Conservation (phyloP, 2,113 vertebrate species). For the Bubo blakistoni region DNA sequence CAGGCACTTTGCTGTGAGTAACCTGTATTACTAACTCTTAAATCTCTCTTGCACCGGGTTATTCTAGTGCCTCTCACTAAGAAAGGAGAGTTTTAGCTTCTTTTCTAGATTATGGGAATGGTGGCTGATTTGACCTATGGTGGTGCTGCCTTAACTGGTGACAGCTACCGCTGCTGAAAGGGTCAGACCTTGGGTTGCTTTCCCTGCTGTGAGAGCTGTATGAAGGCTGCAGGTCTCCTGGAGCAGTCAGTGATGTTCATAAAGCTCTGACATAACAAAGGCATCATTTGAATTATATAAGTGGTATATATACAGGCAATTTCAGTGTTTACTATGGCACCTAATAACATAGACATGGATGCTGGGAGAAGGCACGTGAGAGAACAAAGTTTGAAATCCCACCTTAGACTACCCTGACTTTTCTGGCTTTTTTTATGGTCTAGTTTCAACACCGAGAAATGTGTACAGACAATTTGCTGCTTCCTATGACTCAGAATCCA, state of each 20-base stretch:
- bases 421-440: background rate
- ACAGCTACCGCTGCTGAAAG: background rate
- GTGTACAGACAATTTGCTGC: background rate
- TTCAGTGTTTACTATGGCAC: fast-evolving
- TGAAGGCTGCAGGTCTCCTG: background rate
- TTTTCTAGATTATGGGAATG: background rate
- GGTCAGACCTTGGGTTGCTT: background rate
- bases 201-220: background rate
- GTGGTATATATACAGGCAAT: background rate
- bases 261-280: background rate
- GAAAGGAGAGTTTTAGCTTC: background rate
- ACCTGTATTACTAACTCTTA: background rate
- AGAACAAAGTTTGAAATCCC: background rate
- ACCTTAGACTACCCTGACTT: background rate
- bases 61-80: background rate
- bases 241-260: background rate
- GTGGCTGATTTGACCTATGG: background rate
- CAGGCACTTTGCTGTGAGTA: background rate
- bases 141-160: background rate
- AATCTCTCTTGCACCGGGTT: background rate
- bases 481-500: background rate
- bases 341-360: fast-evolving
- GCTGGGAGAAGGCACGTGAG: background rate
- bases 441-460: background rate
- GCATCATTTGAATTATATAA: background rate